Evolutionary conservation across 2,113 vertebrate genomes (phyloP).

Genomic region (Regulus satrapa): DNA sequence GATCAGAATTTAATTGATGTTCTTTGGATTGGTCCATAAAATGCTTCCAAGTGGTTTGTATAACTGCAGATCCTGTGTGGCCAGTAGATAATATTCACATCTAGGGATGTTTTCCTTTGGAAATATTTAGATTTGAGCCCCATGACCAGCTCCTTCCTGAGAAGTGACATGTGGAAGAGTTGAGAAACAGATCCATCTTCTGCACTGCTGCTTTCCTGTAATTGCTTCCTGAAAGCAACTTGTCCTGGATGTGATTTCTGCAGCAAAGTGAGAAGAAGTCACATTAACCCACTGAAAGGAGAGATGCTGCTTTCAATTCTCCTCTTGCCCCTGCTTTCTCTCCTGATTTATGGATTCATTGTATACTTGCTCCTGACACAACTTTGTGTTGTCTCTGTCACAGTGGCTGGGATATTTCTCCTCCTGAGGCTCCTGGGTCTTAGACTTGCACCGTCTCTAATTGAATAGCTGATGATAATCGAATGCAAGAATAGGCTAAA

Average conservation of each 20-base stretch:
- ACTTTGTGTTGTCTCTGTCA: neutral
- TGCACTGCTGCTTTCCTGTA: constrained; percentile 58
- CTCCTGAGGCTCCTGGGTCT: neutral
- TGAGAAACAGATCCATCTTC: constrained; percentile 54
- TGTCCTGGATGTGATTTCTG: constrained; percentile 32
- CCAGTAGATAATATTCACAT: neutral
- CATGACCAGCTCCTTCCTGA: neutral
- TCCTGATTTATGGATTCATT: constrained; percentile 13
- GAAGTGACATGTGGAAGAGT: constrained; percentile 33
- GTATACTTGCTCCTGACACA: neutral
- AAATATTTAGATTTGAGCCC: neutral
- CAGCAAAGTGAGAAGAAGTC: constrained; percentile 4
- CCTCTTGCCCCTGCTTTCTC: neutral
- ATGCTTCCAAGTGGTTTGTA: neutral
- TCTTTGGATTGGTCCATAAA: neutral
- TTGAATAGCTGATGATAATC: constrained; percentile 44
- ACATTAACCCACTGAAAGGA: constrained; percentile 1
- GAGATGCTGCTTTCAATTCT: constrained; percentile 30
- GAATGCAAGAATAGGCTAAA: constrained; percentile 10
- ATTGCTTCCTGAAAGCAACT: constrained; percentile 61
- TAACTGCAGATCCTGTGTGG: neutral
- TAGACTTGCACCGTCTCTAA: neutral
- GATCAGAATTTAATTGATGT: neutral
- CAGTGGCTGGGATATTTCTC: neutral
- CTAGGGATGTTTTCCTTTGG: neutral